Conservation (phyloP, 2,888 invertebrate genomes). For the Tetragonula carbonaria region DNA sequence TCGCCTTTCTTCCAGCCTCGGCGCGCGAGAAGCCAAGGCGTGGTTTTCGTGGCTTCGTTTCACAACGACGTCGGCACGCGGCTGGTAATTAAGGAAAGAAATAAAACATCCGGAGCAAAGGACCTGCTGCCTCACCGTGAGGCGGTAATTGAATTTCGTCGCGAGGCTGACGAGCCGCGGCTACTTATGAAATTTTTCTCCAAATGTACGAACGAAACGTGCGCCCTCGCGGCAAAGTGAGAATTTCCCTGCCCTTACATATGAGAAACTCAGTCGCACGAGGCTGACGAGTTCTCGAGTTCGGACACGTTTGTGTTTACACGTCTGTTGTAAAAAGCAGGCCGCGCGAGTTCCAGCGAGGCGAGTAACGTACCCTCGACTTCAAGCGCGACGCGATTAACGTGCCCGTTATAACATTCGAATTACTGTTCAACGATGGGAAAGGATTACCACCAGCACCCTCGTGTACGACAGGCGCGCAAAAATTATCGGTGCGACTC, state of each 20-base stretch:
- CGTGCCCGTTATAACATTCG: not conserved
- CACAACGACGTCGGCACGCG: not conserved
- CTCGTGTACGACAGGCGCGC: not conserved
- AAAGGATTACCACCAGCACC: constrained; percentile 18
- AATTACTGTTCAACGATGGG: not conserved
- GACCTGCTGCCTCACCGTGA: no score
- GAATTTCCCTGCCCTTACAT: not conserved
- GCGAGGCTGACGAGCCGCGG: not conserved
- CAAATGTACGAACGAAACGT: not conserved
- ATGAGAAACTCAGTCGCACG: not conserved
- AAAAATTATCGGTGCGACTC: constrained; percentile 8
- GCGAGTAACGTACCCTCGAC: not conserved
- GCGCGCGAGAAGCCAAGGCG: constrained; percentile 5
- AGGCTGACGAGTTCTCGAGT: not conserved
- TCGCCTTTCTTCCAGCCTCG: constrained; percentile 27
- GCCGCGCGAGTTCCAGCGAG: no score
- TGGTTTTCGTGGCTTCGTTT: not conserved
- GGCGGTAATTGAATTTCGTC: constrained; percentile 8
- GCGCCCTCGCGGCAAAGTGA: not conserved
- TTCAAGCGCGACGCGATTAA: not conserved
- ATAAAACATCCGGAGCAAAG: not conserved
- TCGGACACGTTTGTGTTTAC: not conserved
- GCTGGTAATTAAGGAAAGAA: constrained; percentile 16
- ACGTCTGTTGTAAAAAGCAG: not conserved
- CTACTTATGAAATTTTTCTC: constrained; percentile 2